These are phyloP conservation scores for Melieria omissa DNA, from an alignment of 2,888 invertebrate genomes.

Conservation along the genomic window DNA sequence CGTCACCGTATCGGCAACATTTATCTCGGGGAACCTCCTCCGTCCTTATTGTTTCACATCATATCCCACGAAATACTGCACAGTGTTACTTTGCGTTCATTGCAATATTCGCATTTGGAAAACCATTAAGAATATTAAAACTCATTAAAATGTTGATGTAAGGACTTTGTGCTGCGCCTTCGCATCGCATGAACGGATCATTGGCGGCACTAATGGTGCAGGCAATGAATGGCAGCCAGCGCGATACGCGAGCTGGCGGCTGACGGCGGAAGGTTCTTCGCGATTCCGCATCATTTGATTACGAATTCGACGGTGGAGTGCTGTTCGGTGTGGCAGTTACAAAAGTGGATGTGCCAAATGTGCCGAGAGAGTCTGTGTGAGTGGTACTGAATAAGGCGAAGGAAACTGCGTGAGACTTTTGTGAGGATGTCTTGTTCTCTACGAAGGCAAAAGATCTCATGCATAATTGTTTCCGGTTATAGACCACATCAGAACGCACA, in stretches of 20 bases:
- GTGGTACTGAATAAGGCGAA: too few species aligned
- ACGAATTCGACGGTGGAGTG: constrained; percentile 18
- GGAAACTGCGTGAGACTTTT: too few species aligned
- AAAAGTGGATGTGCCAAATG: neutral
- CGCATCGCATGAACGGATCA: constrained; percentile 23
- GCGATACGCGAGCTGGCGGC: neutral
- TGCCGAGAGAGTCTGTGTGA: too few species aligned
- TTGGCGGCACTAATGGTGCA: constrained; percentile 34
- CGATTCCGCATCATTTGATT: constrained; percentile 36
- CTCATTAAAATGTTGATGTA: constrained; percentile 15
- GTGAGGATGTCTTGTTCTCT: too few species aligned
- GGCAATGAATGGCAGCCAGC: constrained; percentile 28
- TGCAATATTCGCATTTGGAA: constrained; percentile 1
- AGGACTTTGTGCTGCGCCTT: neutral
- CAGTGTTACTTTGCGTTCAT: neutral
- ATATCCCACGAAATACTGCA: too few species aligned
- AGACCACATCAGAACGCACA: too few species aligned
- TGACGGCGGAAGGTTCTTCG: constrained; percentile 10
- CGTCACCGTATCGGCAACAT: too few species aligned
- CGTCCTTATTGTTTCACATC: too few species aligned
- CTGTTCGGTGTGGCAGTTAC: neutral
- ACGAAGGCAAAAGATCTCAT: too few species aligned
- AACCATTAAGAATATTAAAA: constrained; percentile 16
- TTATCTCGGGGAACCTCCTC: too few species aligned
- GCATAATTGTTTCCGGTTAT: too few species aligned